These are phyloP conservation scores for Micropterix aruncella DNA, from an alignment of 2,888 invertebrate genomes.

Conservation along the genomic window DNA sequence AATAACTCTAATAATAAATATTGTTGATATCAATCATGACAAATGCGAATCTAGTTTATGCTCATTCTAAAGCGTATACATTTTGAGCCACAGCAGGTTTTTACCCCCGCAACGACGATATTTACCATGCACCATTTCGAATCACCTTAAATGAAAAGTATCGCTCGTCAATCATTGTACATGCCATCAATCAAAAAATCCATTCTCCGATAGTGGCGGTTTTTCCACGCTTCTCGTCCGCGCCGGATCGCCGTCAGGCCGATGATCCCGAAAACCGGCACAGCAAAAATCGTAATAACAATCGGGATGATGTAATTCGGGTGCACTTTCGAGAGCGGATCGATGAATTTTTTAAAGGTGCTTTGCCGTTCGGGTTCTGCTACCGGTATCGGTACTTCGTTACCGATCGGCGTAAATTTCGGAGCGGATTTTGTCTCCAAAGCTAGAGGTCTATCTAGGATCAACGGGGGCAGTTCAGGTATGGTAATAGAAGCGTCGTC, in stretches of 20 bases:
- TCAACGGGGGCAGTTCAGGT: background rate
- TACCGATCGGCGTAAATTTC: background rate
- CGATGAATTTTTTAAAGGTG: conserved; percentile 10
- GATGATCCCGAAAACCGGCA: conserved; percentile 58
- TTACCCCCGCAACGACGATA: no score
- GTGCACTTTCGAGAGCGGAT: conserved; percentile 21
- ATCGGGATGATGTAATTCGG: conserved; percentile 62
- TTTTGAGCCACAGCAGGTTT: no score
- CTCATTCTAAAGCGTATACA: no score
- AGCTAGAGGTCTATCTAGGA: background rate
- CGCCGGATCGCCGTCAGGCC: conserved; percentile 51
- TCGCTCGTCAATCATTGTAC: conserved; percentile 65
- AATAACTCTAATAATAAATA: no score
- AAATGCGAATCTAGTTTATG: no score
- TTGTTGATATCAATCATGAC: no score
- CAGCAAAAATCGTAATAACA: conserved; percentile 56
- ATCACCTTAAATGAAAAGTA: no score
- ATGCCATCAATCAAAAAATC: conserved; percentile 81
- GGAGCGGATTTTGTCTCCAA: background rate
- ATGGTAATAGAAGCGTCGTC: background rate
- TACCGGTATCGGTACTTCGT: background rate
- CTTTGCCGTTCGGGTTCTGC: background rate
- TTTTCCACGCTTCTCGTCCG: conserved; percentile 74
- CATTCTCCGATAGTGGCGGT: conserved; percentile 76
- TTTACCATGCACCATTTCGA: no score